These are phyloP conservation scores for Myzus persicae DNA, from an alignment of 1,140 invertebrate genomes.

Conservation along the genomic window DNA sequence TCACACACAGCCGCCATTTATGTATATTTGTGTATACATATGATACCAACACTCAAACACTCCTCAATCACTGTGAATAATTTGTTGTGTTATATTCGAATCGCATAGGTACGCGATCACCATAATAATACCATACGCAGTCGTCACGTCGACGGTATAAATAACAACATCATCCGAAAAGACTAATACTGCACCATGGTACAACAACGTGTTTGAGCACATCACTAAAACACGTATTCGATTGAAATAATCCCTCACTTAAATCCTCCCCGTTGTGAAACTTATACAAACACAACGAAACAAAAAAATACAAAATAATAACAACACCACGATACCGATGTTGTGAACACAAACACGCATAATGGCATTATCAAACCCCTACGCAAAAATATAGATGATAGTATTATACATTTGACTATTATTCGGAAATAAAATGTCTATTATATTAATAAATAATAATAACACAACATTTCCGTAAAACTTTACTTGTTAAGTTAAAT, in stretches of 20 bases:
- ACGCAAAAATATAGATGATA: neutral
- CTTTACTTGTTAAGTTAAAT: slow-evolving; percentile 7
- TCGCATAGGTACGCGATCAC: neutral
- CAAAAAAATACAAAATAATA: neutral
- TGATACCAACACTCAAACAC: neutral
- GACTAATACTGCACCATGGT: neutral
- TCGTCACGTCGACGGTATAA: neutral
- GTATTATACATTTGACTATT: neutral
- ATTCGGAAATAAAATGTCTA: slow-evolving; percentile 8
- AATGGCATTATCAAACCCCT: neutral
- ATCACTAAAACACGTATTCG: neutral
- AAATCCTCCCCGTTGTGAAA: neutral
- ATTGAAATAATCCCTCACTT: neutral
- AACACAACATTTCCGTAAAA: neutral
- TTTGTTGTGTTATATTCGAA: neutral
- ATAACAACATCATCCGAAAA: neutral
- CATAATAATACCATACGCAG: neutral
- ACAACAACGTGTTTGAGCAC: neutral
- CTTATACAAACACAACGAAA: neutral
- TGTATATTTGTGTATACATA: neutral
- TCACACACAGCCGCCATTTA: no score
- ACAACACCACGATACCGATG: neutral
- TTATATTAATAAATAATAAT: slow-evolving; percentile 14
- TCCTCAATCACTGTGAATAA: neutral
- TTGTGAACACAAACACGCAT: neutral